phyloP scores from a whole-genome alignment of 2,113 vertebrate genomes.

The Hippoglossus stenolepis region DNA sequence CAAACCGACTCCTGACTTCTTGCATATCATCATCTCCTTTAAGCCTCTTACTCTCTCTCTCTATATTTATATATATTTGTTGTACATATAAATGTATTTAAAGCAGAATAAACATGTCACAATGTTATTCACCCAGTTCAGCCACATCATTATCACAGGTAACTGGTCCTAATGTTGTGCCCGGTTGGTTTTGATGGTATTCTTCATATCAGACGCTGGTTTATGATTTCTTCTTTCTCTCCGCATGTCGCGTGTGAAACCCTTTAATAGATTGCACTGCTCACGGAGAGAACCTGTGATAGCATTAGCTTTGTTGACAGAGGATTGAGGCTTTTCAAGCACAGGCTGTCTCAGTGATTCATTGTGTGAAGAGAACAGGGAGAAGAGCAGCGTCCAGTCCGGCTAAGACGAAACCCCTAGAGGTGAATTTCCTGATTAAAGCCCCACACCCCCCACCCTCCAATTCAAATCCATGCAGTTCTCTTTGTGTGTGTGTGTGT shows the following conservation, averaged over 20 bases:
- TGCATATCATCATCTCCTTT: neutral
- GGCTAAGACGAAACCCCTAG: conserved; percentile 71
- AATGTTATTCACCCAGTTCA: neutral
- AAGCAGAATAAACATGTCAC: neutral
- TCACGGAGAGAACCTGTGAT: conserved; percentile 50
- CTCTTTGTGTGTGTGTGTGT: conserved; percentile 10
- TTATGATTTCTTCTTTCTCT: neutral
- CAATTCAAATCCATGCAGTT: conserved; percentile 32
- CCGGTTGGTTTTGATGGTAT: neutral
- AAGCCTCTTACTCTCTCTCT: no score
- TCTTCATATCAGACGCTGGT: conserved; percentile 3
- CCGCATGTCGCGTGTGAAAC: conserved; percentile 23
- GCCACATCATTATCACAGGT: neutral
- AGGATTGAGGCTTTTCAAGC: conserved; percentile 64
- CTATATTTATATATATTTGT: neutral
- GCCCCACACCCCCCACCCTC: conserved; percentile 13
- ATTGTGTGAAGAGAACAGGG: conserved; percentile 63
- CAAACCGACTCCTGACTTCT: conserved; percentile 16
- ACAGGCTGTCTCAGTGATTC: conserved; percentile 70
- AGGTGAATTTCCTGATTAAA: conserved; percentile 82
- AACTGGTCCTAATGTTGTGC: neutral
- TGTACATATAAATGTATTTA: neutral
- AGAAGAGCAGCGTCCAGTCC: conserved; percentile 62
- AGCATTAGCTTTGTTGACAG: conserved; percentile 71
- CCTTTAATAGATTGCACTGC: conserved; percentile 54